These are phyloP conservation scores for Probaryconus sp. DNA, from an alignment of 1,140 invertebrate species.

Conservation along the genomic window DNA sequence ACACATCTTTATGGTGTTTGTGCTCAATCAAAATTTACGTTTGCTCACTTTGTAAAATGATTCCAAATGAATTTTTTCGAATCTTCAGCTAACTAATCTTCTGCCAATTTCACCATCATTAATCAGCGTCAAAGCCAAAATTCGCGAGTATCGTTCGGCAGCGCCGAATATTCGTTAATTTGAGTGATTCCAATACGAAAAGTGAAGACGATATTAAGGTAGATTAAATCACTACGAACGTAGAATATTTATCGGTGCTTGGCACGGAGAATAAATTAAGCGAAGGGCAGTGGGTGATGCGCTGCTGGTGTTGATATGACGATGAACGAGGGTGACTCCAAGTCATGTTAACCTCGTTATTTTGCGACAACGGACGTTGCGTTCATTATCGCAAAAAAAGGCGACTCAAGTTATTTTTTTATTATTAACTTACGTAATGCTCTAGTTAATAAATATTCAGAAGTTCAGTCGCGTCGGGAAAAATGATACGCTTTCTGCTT, in stretches of 20 bases:
- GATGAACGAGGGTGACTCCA: conserved; percentile 53
- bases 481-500: no score
- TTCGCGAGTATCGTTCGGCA: neutral
- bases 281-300: conserved; percentile 60
- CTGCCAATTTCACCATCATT: no score
- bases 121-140: no score
- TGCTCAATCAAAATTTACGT: no score
- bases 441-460: no score
- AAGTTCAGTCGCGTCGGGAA: no score
- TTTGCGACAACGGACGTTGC: conserved; percentile 48
- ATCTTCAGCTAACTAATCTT: no score
- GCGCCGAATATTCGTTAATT: conserved; percentile 13
- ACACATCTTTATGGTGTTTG: no score
- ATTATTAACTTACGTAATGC: no score
- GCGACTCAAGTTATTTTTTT: neutral
- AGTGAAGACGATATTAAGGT: conserved; percentile 42
- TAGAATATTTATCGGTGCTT: conserved; percentile 55
- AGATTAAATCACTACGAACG: conserved; percentile 50
- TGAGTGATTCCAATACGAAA: conserved; percentile 25
- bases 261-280: conserved; percentile 54
- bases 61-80: no score
- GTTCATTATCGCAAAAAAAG: conserved; percentile 7
- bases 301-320: conserved; percentile 31
- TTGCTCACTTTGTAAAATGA: no score
- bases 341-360: conserved; percentile 64